Conservation (phyloP, 2,888 invertebrate species). For the Hypomecis punctinalis region DNA sequence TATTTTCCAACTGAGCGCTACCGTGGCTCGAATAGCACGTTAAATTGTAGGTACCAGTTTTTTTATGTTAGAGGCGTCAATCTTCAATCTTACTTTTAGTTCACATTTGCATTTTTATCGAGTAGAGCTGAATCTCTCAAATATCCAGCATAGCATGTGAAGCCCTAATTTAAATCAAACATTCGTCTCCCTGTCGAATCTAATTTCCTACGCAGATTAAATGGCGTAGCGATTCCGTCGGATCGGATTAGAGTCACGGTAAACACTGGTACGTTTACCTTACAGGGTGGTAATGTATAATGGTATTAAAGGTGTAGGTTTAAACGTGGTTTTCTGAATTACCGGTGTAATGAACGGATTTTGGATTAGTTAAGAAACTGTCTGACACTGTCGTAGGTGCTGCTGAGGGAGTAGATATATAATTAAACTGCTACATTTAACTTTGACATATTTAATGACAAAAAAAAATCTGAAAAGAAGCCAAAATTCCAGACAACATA, state of each 20-base stretch:
- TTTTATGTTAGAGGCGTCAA: too few relatives aligned
- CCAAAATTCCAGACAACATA: too few relatives aligned
- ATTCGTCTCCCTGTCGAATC: slow-evolving; percentile 64
- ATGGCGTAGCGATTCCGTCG: slow-evolving; percentile 62
- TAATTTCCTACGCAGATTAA: slow-evolving; percentile 75
- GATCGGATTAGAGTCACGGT: slow-evolving; percentile 62
- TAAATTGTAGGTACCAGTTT: too few relatives aligned
- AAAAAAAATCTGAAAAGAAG: too few relatives aligned
- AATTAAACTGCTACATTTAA: too few relatives aligned
- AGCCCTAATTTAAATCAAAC: slow-evolving; percentile 72
- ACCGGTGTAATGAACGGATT: slow-evolving; percentile 4
- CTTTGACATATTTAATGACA: too few relatives aligned
- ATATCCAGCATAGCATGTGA: neutral
- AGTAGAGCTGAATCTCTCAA: neutral
- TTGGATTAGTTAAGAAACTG: neutral
- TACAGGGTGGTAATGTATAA: too few relatives aligned
- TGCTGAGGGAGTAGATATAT: too few relatives aligned
- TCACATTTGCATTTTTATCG: neutral
- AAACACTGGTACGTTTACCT: slow-evolving; percentile 28
- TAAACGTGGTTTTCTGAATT: slow-evolving; percentile 15
- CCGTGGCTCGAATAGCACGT: too few relatives aligned
- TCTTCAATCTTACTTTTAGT: too few relatives aligned
- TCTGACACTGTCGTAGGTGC: neutral
- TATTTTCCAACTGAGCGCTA: too few relatives aligned
- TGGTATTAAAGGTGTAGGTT: slow-evolving; percentile 6